Evolutionary conservation across 2,113 vertebrate species (phyloP).

Genomic region (Laterallus jamaicensis): DNA sequence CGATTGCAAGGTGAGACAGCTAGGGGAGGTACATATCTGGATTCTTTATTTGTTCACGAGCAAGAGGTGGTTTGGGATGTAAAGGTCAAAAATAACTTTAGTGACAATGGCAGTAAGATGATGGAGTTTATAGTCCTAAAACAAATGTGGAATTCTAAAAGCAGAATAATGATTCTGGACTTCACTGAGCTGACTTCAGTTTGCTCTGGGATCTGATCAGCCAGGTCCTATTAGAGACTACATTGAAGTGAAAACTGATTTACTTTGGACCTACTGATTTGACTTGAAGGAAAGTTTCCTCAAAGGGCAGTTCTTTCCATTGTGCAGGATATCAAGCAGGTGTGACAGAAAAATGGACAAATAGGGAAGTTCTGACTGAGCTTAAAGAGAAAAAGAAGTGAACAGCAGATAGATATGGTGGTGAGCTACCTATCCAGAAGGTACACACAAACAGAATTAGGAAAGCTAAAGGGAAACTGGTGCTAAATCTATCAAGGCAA

Average conservation of each 20-base stretch:
- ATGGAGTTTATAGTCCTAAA: not conserved
- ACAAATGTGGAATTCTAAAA: not conserved
- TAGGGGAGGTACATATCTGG: not conserved
- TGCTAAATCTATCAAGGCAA: not conserved
- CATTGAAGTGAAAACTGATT: not conserved
- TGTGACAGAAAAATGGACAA: not conserved
- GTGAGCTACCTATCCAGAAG: not conserved
- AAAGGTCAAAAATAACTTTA: not conserved
- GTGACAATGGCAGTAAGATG: not conserved
- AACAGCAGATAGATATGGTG: not conserved
- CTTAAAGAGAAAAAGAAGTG: not conserved
- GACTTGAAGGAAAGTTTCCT: not conserved
- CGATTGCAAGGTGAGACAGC: not conserved
- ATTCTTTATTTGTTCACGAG: fast-evolving
- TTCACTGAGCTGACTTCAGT: not conserved
- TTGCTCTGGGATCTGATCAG: not conserved
- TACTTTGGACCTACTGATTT: not conserved
- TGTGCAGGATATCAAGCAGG: not conserved
- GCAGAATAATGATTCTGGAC: not conserved
- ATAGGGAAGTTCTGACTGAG: not conserved
- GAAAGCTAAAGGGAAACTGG: not conserved
- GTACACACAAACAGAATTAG: not conserved
- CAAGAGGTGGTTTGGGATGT: not conserved
- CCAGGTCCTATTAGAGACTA: not conserved
- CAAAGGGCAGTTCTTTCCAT: not conserved